Evolutionary conservation across 2,113 vertebrate species (phyloP).

Genomic region (Brachionichthys hirsutus): DNA sequence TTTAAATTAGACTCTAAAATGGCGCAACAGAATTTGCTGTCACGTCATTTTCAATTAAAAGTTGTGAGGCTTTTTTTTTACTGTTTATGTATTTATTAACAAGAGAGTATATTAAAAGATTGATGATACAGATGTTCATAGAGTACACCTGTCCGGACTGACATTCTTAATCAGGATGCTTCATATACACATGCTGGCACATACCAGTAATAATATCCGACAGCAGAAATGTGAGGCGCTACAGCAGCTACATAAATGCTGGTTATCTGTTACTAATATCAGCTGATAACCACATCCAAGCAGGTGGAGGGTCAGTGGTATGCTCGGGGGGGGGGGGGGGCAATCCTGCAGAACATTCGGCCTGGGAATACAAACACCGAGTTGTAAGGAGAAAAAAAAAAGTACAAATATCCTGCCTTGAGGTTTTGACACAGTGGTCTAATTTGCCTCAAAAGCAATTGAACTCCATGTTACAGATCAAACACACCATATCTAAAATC

Average conservation of each 20-base stretch:
- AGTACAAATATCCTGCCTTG: background rate
- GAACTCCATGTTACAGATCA: background rate
- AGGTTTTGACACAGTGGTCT: background rate
- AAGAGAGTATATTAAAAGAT: slow-evolving; percentile 58
- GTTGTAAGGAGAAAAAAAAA: background rate
- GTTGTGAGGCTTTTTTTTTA: slow-evolving; percentile 4
- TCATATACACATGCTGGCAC: slow-evolving; percentile 36
- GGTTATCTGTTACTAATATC: background rate
- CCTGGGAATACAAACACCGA: too few species aligned
- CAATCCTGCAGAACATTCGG: slow-evolving; percentile 1
- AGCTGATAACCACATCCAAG: background rate
- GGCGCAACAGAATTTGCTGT: slow-evolving; percentile 2
- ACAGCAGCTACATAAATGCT: slow-evolving; percentile 28
- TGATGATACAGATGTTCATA: slow-evolving; percentile 44
- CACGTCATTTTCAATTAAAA: background rate
- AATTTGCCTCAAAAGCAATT: slow-evolving; percentile 29
- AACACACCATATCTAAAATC: background rate
- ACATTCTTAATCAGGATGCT: slow-evolving; percentile 36
- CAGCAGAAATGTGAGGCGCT: slow-evolving; percentile 57
- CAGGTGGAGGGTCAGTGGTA: background rate
- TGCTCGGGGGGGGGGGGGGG: slow-evolving; percentile 3
- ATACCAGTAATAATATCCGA: slow-evolving; percentile 48
- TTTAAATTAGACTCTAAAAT: background rate
- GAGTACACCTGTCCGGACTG: slow-evolving; percentile 38
- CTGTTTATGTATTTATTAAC: slow-evolving; percentile 66